phyloP scores from a whole-genome alignment of 1,140 invertebrate species.

The Ruditapes philippinarum region DNA sequence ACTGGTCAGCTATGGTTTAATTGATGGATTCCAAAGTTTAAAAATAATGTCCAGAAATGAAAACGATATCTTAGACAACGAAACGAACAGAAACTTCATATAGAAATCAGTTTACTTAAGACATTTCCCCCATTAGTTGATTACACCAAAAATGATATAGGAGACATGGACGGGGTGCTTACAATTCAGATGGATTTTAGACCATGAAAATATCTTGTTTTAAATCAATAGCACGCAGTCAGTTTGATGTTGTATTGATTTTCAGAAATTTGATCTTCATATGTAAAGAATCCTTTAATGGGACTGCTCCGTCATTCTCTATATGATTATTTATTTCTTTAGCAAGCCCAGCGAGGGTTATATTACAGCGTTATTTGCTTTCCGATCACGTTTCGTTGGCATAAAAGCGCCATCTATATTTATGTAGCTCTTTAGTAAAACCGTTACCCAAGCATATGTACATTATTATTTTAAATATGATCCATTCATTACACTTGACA shows the following conservation, averaged over 20 bases:
- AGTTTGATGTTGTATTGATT: slow-evolving; percentile 64
- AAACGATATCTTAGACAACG: no score
- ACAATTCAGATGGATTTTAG: slow-evolving; percentile 8
- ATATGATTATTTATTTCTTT: slow-evolving; percentile 60
- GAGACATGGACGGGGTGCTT: background rate
- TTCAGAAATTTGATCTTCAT: slow-evolving; percentile 52
- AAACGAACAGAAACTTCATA: no score
- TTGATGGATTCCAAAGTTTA: no score
- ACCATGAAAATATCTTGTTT: slow-evolving; percentile 5
- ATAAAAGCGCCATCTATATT: slow-evolving; percentile 30
- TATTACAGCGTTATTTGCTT: slow-evolving; percentile 54
- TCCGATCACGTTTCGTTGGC: slow-evolving; percentile 21
- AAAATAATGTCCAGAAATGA: no score
- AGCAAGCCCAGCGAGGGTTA: background rate
- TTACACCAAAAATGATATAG: background rate
- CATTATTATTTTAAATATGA: background rate
- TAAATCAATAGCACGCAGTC: slow-evolving; percentile 40
- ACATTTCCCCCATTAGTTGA: slow-evolving; percentile 14
- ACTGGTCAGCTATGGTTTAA: no score
- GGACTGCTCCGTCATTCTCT: slow-evolving; percentile 19
- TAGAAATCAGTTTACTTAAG: no score
- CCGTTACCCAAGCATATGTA: background rate
- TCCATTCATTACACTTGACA: background rate
- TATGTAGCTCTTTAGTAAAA: slow-evolving; percentile 11
- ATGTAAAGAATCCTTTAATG: slow-evolving; percentile 65